phyloP scores from a whole-genome alignment of 2,797 vertebrate species.

The Oryzias sinensis region DNA sequence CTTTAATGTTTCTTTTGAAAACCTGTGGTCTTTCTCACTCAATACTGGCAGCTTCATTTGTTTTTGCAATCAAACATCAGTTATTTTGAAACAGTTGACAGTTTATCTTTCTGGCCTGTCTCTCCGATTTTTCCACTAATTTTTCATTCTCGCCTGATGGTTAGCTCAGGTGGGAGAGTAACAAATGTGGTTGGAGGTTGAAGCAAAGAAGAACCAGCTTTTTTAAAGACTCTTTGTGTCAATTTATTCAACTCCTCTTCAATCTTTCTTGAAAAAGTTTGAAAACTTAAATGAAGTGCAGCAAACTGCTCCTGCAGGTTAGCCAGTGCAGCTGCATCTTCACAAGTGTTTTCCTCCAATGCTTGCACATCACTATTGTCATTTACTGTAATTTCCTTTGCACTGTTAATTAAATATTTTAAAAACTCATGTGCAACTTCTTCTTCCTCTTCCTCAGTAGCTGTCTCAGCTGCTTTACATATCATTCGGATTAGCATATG shows the following conservation, averaged over 20 bases:
- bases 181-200: too few relatives aligned
- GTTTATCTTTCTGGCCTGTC: too few relatives aligned
- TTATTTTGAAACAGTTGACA: too few relatives aligned
- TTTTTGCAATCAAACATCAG: too few relatives aligned
- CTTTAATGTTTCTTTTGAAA: too few relatives aligned
- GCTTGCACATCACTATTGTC: not conserved
- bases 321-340: not conserved
- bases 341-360: not conserved
- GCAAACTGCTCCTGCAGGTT: not conserved
- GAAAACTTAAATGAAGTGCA: too few relatives aligned
- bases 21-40: too few relatives aligned
- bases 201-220: too few relatives aligned
- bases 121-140: too few relatives aligned
- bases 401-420: not conserved
- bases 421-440: not conserved
- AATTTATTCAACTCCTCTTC: not conserved
- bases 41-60: too few relatives aligned
- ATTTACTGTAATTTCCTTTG: not conserved
- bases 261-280: not conserved
- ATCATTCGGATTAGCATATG: slow-evolving; percentile 2
- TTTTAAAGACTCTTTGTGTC: not conserved
- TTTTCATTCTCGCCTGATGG: too few relatives aligned
- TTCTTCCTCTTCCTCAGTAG: not conserved
- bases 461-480: not conserved
- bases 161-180: too few relatives aligned